Conservation (phyloP, 2,113 vertebrate genomes). For the Chamaea fasciata region DNA sequence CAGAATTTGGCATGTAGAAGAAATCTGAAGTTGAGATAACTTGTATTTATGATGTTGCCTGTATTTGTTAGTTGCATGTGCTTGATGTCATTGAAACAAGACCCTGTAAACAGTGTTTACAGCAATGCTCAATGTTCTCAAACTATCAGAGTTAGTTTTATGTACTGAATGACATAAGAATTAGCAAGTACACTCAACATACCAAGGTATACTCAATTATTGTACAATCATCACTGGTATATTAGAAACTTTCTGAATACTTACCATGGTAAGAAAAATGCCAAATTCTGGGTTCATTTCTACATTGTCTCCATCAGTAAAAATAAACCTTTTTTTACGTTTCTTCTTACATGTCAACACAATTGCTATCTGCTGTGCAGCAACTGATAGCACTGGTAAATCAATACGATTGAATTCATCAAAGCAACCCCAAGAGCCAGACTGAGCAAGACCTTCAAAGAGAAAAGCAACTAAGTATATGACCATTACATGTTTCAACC, state of each 20-base stretch:
- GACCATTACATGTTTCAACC: not conserved
- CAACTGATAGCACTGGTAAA: constrained; percentile 93
- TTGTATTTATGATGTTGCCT: not conserved
- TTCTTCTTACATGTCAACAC: constrained; percentile 95
- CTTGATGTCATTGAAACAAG: not conserved
- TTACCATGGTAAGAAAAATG: constrained; percentile 96
- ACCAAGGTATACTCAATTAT: not conserved
- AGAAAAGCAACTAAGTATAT: not conserved
- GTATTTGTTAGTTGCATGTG: not conserved
- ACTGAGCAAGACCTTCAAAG: constrained; percentile 89
- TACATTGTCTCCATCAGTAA: constrained; percentile 92
- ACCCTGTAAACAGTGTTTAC: not conserved
- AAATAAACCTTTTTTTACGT: constrained; percentile 84
- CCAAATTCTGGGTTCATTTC: constrained; percentile 97
- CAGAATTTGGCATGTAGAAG: not conserved
- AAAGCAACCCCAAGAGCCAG: constrained; percentile 98
- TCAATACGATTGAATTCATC: constrained; percentile 98
- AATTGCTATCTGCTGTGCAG: constrained; percentile 94
- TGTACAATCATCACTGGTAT: not conserved
- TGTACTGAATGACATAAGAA: not conserved
- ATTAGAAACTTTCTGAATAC: not conserved
- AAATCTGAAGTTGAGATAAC: not conserved
- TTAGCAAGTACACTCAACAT: not conserved
- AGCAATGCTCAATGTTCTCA: not conserved
- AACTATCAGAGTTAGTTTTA: not conserved